Percentiles rank a stretch among this genome's conserved stretches.
These are phyloP conservation scores for Craseonycteris thonglongyai DNA, from an alignment of 2,113 vertebrate genomes.

Conservation along the genomic window DNA sequence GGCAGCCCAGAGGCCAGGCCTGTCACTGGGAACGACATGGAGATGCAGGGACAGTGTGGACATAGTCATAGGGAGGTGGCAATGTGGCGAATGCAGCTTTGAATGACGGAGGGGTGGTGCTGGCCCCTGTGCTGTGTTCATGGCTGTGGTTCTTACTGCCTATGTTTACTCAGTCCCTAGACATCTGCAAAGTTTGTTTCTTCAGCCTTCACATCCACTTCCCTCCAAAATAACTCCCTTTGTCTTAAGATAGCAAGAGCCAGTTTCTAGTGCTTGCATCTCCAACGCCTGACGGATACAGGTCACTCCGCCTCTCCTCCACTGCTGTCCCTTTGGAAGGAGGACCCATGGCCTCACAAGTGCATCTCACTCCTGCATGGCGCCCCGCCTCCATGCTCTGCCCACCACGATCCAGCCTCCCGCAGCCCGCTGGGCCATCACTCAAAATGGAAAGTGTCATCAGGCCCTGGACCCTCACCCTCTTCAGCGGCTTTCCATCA, in stretches of 20 bases:
- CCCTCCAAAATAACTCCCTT: neutral
- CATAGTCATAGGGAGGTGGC: neutral
- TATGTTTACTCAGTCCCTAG: neutral
- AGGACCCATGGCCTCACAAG: neutral
- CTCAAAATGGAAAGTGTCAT: neutral
- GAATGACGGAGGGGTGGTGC: rapidly evolving
- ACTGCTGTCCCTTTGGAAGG: neutral
- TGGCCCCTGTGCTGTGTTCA: neutral
- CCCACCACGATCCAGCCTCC: neutral
- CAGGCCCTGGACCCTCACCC: neutral
- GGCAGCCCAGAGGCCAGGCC: neutral
- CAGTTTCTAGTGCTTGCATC: neutral
- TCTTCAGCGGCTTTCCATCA: neutral
- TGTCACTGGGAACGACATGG: neutral
- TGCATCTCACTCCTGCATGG: neutral
- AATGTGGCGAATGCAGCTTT: neutral
- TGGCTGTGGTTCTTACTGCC: neutral
- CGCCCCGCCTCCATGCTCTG: neutral
- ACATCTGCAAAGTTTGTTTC: neutral
- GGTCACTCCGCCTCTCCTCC: neutral
- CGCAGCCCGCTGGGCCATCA: no score
- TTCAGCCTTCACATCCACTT: neutral
- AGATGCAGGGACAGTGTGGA: neutral
- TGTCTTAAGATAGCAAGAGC: neutral
- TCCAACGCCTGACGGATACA: no score